A percentile compares a stretch with the other conserved stretches of the same genome.
Conservation (phyloP, 2,888 invertebrate species). For the Scotopteryx bipunctaria region DNA sequence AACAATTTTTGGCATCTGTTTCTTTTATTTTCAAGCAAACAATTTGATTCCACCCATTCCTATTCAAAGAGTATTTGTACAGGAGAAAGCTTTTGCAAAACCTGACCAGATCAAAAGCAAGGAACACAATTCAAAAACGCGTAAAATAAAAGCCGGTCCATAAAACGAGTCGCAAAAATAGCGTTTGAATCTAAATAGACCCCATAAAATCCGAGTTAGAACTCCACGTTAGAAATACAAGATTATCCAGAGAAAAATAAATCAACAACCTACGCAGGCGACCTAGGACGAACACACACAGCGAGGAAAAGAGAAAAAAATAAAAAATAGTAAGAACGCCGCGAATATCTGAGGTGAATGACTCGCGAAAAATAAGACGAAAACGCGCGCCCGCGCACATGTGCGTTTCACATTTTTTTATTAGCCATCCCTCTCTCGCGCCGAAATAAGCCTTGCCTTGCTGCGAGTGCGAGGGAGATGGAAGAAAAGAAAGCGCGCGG, state of each 20-base stretch:
- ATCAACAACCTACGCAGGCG: conserved; percentile 68
- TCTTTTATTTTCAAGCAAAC: no score
- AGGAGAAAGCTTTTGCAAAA: not conserved
- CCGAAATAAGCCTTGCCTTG: conserved; percentile 61
- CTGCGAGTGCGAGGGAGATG: conserved; percentile 57
- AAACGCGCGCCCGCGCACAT: conserved; percentile 74
- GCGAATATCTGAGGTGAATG: conserved; percentile 77
- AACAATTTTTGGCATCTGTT: no score
- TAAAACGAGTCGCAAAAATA: conserved; percentile 34
- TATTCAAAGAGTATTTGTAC: not conserved
- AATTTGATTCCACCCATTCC: not conserved
- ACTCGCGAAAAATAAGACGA: conserved; percentile 81
- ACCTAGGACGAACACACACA: conserved; percentile 72
- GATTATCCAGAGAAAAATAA: conserved; percentile 57
- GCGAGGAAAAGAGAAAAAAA: conserved; percentile 59
- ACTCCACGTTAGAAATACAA: conserved; percentile 56
- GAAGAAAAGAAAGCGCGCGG: conserved; percentile 75
- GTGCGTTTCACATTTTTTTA: conserved; percentile 80
- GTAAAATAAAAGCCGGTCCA: conserved; percentile 13
- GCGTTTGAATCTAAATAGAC: conserved; percentile 47
- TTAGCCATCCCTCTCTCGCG: conserved; percentile 65
- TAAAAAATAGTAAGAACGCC: conserved; percentile 53
- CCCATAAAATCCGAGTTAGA: conserved; percentile 45
- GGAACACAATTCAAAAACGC: conserved; percentile 13
- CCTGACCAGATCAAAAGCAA: not conserved